Base-by-base conservation (phyloP, 2,113 vertebrate species). In the Lichenostomus cassidix region DNA sequence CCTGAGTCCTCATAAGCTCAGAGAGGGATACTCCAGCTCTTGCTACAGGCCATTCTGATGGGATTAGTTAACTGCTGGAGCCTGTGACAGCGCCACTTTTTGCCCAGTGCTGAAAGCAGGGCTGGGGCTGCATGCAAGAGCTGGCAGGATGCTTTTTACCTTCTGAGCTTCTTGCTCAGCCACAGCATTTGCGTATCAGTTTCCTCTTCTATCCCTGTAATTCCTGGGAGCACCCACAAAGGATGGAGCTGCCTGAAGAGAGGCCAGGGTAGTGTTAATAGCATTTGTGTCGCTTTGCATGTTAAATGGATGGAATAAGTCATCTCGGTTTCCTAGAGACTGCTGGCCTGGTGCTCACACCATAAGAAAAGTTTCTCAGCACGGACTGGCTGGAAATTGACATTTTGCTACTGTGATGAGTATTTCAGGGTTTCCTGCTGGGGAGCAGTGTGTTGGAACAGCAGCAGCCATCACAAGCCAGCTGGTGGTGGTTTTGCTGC, bases 31-130 rank as follows among this genome's bases (percentile, higher is more conserved):
- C 37, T 42, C 64, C 2, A 13, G 44, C 64, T 80, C 52, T 62
- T 10, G 52, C 52, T 63, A 9, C 1, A 2, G 23, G 12, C 12
- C 17, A 7, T 29, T 29, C 44, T 1, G 1, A 9, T 5, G 41
- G 50, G 44, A 55, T 59, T 23, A 5, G 1, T 33, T 29, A 14
- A 28, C 12, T 0, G 0, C 47, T 12, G 16, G 39, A 53, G 47
- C 46, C 64, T 12, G 64, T 14, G 42, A 13, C 5, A 13, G 29
- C n/a, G 41, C 27, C 46, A 6, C 14, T 50, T 59, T 3, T 7
- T 49, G 50, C 41, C 50, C 28, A 7, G 28, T 0, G 10, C 11
- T 3, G 77, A 31, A 18, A 19, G 6, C 1, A 11, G 16, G 28
- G 28, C 33, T 35, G 35, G 49, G 44, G 1, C 33, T 29, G 12